Percentiles rank a stretch among this genome's conserved stretches.
Conservation (phyloP, 2,888 invertebrate species). For the Nebria brevicollis region DNA sequence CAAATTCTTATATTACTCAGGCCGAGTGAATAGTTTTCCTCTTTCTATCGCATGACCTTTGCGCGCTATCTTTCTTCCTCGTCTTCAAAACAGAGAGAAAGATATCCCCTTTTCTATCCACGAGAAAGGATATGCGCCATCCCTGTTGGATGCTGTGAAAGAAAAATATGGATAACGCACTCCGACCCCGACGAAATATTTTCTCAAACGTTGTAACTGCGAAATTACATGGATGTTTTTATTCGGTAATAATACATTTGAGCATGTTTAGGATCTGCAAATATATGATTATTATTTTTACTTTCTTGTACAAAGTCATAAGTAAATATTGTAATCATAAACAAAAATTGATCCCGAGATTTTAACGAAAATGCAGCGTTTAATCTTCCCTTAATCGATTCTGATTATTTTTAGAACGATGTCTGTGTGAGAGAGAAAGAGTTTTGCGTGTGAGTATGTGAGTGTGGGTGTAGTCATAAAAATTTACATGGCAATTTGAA, state of each 20-base stretch:
- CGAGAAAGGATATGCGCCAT: background rate
- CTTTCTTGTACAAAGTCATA: background rate
- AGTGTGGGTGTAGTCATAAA: no score
- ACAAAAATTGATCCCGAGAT: no score
- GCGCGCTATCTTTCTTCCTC: background rate
- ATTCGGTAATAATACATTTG: background rate
- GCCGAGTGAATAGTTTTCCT: constrained; percentile 9
- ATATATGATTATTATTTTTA: background rate
- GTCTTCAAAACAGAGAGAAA: background rate
- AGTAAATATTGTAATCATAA: no score
- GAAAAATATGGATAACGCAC: background rate
- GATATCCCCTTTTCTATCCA: background rate
- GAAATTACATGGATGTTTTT: background rate
- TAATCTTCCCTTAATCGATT: no score
- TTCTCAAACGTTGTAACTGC: background rate
- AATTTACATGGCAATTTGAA: no score
- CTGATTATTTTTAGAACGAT: no score
- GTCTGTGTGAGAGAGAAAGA: no score
- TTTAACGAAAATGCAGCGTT: no score
- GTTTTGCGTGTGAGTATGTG: no score
- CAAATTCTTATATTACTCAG: constrained; percentile 18
- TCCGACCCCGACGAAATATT: background rate
- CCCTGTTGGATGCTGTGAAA: background rate
- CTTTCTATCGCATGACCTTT: background rate
- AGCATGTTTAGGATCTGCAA: background rate